These are phyloP conservation scores for Zonotrichia albicollis DNA, from an alignment of 2,797 vertebrate species.

Conservation along the genomic window DNA sequence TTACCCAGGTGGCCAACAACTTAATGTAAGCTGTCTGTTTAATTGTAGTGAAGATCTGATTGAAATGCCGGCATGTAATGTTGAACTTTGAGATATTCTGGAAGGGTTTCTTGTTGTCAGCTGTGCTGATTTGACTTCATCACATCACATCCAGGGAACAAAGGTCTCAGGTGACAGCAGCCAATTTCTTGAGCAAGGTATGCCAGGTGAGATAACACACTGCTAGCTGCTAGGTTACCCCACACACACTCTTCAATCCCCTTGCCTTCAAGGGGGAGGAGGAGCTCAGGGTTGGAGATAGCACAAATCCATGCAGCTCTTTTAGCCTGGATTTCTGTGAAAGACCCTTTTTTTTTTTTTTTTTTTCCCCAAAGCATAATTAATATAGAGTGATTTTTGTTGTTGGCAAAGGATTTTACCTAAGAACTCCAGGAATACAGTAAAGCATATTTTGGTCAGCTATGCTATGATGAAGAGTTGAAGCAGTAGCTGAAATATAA, in stretches of 20 bases:
- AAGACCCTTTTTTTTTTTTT: not conserved
- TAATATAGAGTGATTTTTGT: not conserved
- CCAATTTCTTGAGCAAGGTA: not conserved
- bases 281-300: not conserved
- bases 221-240: not conserved
- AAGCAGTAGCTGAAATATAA: not conserved
- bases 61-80: not conserved
- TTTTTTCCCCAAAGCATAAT: not conserved
- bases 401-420: not conserved
- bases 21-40: not conserved
- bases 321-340: not conserved
- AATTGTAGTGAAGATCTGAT: not conserved
- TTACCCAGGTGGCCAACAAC: not conserved
- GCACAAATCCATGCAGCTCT: not conserved
- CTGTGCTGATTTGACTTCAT: not conserved
- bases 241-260: accelerated
- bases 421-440: not conserved
- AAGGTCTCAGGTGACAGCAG: not conserved
- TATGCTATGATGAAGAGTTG: not conserved
- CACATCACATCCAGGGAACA: not conserved
- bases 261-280: not conserved
- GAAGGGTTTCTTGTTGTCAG: not conserved
- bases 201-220: not conserved
- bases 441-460: not conserved
- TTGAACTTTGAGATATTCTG: not conserved